Base-by-base conservation (phyloP, 2,888 invertebrate species). In the Ophion ellenae region DNA sequence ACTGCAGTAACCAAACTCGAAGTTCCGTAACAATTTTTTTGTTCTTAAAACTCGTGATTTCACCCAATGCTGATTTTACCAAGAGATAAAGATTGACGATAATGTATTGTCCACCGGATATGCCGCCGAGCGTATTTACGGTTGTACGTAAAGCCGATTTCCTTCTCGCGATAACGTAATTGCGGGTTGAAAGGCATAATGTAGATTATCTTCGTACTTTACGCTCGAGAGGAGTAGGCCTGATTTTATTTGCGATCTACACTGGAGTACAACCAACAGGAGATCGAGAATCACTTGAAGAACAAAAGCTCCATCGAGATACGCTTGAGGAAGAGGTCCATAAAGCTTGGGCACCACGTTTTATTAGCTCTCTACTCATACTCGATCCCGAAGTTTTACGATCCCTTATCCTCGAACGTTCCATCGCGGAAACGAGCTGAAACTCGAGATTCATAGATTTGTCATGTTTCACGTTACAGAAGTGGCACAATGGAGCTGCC, bases 401-500 rank as follows among this genome's bases (percentile, higher is more conserved):
- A 76, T 36, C n/a, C 3, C 59, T 40, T 57, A 17, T 53, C 20
- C 71, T 78, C 61, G 64, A 69, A 70, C 28, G 47, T 47, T 17
- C 63, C 77, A 47, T 6, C 28, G 20, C 45, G 32, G 0, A 59
- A 82, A 64, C 45, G 24, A 66, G 3, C 47, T 59, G 28, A 32
- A 32, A 45, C 40, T n/a, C 73, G 36, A 40, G 73, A 73, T 73
- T 66, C 73, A 80, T 73, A 73, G 80, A 66, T 73, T 73, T 67
- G 53, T 79, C 45, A 67, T 74, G 81, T 81, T 76, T 83, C 69
- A 9, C 64, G 73, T 94, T 94, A 59, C 94, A 97, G 97, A 96
- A 95, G 80, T 97, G 97, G 97, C 96, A 97, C 90, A 94, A 94
- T 24, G 96, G 95, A 1, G 97, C 97, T 7, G 97, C 97, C 0